These are phyloP conservation scores for Invenusta paracnida DNA, from an alignment of 2,888 invertebrate species.

Conservation along the genomic window DNA sequence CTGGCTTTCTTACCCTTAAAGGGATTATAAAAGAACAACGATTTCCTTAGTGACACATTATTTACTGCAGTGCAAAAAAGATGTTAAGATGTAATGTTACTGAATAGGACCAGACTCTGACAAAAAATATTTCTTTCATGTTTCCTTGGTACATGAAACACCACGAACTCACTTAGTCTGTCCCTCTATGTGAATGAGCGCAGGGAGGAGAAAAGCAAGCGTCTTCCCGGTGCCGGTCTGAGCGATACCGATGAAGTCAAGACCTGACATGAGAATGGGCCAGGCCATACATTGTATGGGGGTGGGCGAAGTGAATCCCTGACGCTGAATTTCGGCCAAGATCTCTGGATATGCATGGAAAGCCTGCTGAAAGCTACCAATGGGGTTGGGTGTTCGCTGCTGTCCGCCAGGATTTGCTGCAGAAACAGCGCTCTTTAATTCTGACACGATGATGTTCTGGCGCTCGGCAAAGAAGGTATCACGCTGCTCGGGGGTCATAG, in stretches of 20 bases:
- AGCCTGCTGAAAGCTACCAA: slow-evolving; percentile 75
- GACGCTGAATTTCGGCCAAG: slow-evolving; percentile 73
- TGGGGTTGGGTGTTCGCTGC: slow-evolving; percentile 70
- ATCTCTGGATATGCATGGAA: slow-evolving; percentile 78
- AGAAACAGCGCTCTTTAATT: slow-evolving; percentile 47
- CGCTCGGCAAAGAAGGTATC: slow-evolving; percentile 63
- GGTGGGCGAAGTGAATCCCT: slow-evolving; percentile 75
- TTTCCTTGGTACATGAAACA: no score
- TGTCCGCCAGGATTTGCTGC: slow-evolving; percentile 41
- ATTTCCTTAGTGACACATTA: no score
- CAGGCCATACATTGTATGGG: slow-evolving; percentile 90
- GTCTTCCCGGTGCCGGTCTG: slow-evolving; percentile 75
- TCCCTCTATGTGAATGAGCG: slow-evolving; percentile 82
- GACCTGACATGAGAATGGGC: slow-evolving; percentile 83
- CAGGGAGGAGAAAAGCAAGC: slow-evolving; percentile 83
- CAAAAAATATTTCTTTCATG: no score
- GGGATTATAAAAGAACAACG: no score
- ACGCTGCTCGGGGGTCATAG: slow-evolving; percentile 68
- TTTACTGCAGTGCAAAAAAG: no score
- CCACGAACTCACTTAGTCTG: slow-evolving; percentile 64
- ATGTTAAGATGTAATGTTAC: not conserved
- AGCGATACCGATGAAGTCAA: slow-evolving; percentile 90
- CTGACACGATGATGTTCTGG: slow-evolving; percentile 67
- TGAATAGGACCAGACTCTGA: not conserved
- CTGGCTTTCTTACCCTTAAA: no score